Conservation (phyloP, 2,888 invertebrate genomes). For the Diogma glabrata region DNA sequence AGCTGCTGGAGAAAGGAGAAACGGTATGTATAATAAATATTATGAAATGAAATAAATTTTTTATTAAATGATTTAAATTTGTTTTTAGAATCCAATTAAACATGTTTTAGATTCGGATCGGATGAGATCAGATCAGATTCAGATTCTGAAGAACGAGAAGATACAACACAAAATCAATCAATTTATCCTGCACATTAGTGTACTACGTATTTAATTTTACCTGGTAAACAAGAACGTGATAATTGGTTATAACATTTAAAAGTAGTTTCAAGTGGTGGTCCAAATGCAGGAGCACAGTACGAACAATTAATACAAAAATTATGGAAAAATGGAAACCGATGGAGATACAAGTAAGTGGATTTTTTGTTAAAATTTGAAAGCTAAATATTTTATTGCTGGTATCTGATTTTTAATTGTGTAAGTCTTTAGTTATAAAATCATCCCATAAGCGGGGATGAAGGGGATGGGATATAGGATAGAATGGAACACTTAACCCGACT, state of each 20-base stretch:
- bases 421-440: too few species aligned
- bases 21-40: constrained; percentile 49
- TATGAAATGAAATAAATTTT: constrained; percentile 11
- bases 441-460: too few species aligned
- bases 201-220: constrained; percentile 86
- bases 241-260: constrained; percentile 76
- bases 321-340: constrained; percentile 89
- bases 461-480: too few species aligned
- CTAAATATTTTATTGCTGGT: too few species aligned
- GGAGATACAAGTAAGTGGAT: constrained; percentile 70
- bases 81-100: constrained; percentile 73
- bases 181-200: constrained; percentile 90
- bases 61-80: not conserved
- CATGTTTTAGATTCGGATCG: constrained; percentile 90
- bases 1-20: constrained; percentile 82
- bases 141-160: constrained; percentile 76
- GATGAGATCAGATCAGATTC: constrained; percentile 89
- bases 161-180: constrained; percentile 60
- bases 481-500: too few species aligned
- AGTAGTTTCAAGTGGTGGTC: constrained; percentile 85
- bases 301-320: constrained; percentile 92
- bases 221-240: constrained; percentile 88
- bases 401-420: too few species aligned
- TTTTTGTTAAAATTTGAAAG: too few species aligned
- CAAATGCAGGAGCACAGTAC: constrained; percentile 87